Conservation (phyloP, 37 sponge, comb jelly and placozoan genomes). For the Cladorhizidae sp. region DNA sequence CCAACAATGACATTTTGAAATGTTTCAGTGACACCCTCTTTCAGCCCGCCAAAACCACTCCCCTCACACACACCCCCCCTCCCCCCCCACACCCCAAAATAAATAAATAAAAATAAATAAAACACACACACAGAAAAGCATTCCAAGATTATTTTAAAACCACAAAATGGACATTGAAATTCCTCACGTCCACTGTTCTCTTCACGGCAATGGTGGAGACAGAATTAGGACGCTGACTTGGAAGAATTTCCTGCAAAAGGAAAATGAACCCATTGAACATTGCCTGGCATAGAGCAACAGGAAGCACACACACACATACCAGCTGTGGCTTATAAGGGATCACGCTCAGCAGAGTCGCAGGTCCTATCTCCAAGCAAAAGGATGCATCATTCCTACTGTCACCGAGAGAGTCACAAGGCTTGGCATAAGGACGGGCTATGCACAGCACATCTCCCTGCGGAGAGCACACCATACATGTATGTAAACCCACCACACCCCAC, state of each 20-base stretch:
- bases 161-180: background rate
- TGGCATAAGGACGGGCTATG: constrained; percentile 41
- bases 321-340: constrained; percentile 26
- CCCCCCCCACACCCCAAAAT: background rate
- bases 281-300: background rate
- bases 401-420: background rate
- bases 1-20: background rate
- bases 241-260: constrained; percentile 3
- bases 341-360: constrained; percentile 23
- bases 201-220: constrained; percentile 1
- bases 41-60: background rate
- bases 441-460: constrained; percentile 34
- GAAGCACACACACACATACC: background rate
- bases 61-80: background rate
- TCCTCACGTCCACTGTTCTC: constrained; percentile 30
- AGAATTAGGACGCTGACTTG: constrained; percentile 4
- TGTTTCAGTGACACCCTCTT: too few species aligned
- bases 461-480: background rate
- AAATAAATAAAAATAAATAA: too few species aligned
- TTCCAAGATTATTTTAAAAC: background rate
- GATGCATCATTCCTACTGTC: background rate
- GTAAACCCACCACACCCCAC: background rate
- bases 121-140: background rate
- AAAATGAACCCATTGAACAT: background rate
- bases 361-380: constrained; percentile 42